phyloP scores from a whole-genome alignment of 2,888 invertebrate genomes.

The Oxytorus armatus region DNA sequence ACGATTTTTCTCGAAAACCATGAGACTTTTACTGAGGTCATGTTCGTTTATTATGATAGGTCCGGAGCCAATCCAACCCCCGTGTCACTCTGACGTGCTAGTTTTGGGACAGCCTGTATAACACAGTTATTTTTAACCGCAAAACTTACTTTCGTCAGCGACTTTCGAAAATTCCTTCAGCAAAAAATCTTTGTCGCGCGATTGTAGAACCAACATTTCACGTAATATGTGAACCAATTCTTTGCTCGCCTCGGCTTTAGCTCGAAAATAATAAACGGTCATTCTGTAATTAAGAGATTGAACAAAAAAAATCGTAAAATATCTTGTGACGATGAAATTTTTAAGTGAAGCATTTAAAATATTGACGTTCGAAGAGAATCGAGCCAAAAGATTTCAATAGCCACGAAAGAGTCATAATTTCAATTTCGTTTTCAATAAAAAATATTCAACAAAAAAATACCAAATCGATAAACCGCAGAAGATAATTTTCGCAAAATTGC shows the following conservation, averaged over 20 bases:
- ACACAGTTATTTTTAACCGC: constrained; percentile 86
- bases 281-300: constrained; percentile 84
- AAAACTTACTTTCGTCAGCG: constrained; percentile 86
- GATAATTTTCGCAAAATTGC: too few relatives aligned
- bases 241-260: constrained; percentile 87
- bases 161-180: constrained; percentile 87
- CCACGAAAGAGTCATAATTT: too few relatives aligned
- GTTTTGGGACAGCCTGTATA: background rate
- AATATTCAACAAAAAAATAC: too few relatives aligned
- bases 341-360: background rate
- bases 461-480: too few relatives aligned
- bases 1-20: too few relatives aligned
- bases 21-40: too few relatives aligned
- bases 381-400: too few relatives aligned
- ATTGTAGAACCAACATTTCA: constrained; percentile 88
- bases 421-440: background rate
- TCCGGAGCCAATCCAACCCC: too few relatives aligned
- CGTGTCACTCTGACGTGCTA: too few relatives aligned
- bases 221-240: constrained; percentile 87
- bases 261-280: constrained; percentile 88
- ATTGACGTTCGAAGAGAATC: background rate
- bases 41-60: too few relatives aligned
- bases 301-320: constrained; percentile 31
- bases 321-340: background rate
- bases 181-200: constrained; percentile 90